Conservation (phyloP, 2,888 invertebrate species). For the Neocrepidodera transversa region DNA sequence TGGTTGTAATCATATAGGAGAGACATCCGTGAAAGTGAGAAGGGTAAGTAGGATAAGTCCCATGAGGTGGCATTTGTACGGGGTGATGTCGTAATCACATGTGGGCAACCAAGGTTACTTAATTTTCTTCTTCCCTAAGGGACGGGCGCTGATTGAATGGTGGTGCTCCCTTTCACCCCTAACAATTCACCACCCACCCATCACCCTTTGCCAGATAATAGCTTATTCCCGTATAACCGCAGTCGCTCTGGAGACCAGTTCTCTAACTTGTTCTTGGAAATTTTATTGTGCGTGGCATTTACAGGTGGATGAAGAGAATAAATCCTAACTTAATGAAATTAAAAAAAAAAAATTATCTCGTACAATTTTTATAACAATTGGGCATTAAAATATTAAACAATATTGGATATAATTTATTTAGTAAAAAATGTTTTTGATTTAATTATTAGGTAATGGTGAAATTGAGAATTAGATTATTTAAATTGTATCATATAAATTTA, state of each 20-base stretch:
- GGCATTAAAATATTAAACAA: no score
- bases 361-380: no score
- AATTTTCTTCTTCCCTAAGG: conserved; percentile 55
- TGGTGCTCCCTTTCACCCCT: conserved; percentile 32
- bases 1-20: conserved; percentile 45
- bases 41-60: conserved; percentile 34
- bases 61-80: conserved; percentile 50
- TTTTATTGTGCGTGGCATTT: neutral
- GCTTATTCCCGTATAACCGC: conserved; percentile 38
- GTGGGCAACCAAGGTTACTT: conserved; percentile 57
- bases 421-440: no score
- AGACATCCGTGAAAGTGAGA: conserved; percentile 25
- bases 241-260: conserved; percentile 39
- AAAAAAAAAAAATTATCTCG: no score
- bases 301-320: no score
- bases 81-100: conserved; percentile 54
- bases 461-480: no score
- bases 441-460: no score
- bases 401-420: no score
- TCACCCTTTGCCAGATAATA: conserved; percentile 36
- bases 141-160: conserved; percentile 57
- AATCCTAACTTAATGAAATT: no score
- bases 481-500: no score
- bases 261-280: conserved; percentile 31
- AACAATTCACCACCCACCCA: conserved; percentile 13